Percentiles rank a stretch among this genome's conserved stretches.
These are phyloP conservation scores for Sialia sialis DNA, from an alignment of 2,113 vertebrate species.

Conservation along the genomic window DNA sequence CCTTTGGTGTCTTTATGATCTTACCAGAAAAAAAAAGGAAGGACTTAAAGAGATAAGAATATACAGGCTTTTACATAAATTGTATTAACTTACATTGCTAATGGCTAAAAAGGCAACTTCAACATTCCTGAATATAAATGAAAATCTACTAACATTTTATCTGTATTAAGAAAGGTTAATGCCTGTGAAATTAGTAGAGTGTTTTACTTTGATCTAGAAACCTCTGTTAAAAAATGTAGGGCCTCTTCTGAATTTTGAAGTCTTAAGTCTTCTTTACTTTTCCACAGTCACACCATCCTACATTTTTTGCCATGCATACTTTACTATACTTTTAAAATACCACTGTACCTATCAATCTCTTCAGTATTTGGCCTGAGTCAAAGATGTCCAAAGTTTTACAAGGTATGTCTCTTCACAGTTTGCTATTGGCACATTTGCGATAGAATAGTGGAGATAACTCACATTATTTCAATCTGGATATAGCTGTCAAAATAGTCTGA, in stretches of 20 bases:
- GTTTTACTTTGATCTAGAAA: not conserved
- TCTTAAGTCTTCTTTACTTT: not conserved
- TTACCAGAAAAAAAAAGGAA: not conserved
- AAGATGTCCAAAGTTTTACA: not conserved
- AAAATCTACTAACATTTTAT: not conserved
- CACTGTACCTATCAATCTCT: not conserved
- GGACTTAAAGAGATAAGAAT: not conserved
- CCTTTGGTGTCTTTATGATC: fast-evolving
- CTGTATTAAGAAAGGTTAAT: not conserved
- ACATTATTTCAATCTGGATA: not conserved
- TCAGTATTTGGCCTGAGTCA: not conserved
- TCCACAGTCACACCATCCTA: not conserved
- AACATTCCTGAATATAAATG: not conserved
- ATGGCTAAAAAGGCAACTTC: not conserved
- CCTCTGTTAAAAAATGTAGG: not conserved
- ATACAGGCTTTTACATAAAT: not conserved
- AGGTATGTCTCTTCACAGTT: not conserved
- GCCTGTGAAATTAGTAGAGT: not conserved
- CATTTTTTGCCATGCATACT: not conserved
- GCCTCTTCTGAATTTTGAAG: not conserved
- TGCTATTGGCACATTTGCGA: not conserved
- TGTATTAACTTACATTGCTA: not conserved
- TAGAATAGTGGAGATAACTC: not conserved
- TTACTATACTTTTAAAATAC: not conserved
- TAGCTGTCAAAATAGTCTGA: not conserved